Conservation (phyloP, 2,113 vertebrate genomes). For the Psittacus erithacus region DNA sequence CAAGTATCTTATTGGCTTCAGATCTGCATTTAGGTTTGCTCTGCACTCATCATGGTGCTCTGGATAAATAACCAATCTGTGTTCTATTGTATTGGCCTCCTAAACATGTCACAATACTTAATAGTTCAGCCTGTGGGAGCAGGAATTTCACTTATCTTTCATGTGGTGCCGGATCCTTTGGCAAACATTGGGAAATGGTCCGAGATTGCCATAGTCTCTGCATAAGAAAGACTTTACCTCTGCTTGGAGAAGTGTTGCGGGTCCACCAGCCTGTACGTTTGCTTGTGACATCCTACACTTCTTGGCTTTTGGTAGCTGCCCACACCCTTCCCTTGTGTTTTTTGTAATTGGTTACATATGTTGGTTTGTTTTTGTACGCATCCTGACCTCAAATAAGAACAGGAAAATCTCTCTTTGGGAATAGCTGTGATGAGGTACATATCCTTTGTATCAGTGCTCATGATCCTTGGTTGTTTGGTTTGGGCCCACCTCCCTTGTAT, state of each 20-base stretch:
- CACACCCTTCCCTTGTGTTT: constrained; percentile 59
- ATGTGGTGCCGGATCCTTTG: neutral
- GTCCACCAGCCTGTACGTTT: neutral
- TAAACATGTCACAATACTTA: neutral
- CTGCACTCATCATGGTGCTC: neutral
- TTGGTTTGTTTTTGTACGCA: neutral
- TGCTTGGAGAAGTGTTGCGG: neutral
- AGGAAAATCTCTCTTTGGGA: constrained; percentile 54
- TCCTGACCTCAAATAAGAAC: constrained; percentile 39
- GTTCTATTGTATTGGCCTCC: neutral
- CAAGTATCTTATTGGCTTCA: constrained; percentile 17
- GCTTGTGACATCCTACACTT: constrained; percentile 37
- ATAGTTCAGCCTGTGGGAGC: neutral
- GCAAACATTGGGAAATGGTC: neutral
- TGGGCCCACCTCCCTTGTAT: neutral
- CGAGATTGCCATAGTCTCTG: neutral
- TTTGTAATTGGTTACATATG: constrained; percentile 55
- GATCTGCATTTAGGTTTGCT: neutral
- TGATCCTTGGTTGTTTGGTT: neutral
- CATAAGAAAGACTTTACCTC: neutral
- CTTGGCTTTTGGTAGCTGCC: constrained; percentile 53
- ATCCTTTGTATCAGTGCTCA: neutral
- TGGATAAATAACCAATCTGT: neutral
- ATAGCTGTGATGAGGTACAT: constrained; percentile 15
- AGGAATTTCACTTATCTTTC: neutral